phyloP scores from a whole-genome alignment of 2,113 vertebrate genomes.

The Lepisosteus osseus region DNA sequence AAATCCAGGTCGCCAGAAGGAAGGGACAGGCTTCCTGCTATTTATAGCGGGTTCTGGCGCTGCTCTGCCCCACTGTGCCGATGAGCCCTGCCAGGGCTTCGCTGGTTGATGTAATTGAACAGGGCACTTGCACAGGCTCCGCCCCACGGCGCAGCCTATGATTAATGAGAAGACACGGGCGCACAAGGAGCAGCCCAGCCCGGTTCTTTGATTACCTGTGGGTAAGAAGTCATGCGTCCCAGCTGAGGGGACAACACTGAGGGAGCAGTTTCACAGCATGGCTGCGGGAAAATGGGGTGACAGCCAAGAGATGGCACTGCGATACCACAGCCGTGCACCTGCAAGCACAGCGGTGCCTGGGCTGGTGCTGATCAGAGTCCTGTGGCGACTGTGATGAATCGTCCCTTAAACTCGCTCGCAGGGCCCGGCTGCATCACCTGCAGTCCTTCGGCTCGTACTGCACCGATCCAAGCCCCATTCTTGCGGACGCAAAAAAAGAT shows the following conservation, averaged over 20 bases:
- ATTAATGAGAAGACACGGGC: neutral
- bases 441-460: too few relatives aligned
- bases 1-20: constrained; percentile 27
- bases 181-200: neutral
- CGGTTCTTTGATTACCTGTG: neutral
- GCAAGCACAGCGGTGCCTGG: too few relatives aligned
- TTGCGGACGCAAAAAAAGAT: too few relatives aligned
- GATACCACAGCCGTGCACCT: too few relatives aligned
- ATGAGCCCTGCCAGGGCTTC: neutral
- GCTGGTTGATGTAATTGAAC: constrained; percentile 2
- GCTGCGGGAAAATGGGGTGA: too few relatives aligned
- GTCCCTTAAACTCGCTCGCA: too few relatives aligned
- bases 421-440: too few relatives aligned
- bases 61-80: neutral
- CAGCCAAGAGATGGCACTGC: too few relatives aligned
- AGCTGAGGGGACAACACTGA: neutral
- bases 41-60: constrained; percentile 42
- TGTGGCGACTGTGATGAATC: too few relatives aligned
- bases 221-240: neutral
- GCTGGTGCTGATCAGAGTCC: too few relatives aligned
- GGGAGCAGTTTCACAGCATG: too few relatives aligned
- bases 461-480: too few relatives aligned
- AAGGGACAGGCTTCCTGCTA: constrained; percentile 24
- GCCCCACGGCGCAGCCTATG: neutral
- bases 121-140: neutral